Conservation (phyloP, 2,888 invertebrate species). For the Andrena fulva region DNA sequence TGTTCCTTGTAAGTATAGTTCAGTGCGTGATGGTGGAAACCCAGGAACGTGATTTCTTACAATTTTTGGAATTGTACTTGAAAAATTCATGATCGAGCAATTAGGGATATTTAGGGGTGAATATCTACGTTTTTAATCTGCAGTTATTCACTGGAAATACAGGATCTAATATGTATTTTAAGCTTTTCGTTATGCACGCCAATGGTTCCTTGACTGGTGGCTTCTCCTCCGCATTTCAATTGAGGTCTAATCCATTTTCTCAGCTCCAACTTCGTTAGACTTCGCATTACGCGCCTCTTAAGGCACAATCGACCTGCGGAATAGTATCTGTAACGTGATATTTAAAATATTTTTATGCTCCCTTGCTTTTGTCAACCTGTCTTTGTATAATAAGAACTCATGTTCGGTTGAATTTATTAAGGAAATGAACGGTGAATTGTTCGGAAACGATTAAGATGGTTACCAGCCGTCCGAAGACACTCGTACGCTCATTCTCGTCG, state of each 20-base stretch:
- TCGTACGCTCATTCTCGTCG: background rate
- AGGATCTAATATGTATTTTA: no score
- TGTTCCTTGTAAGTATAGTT: no score
- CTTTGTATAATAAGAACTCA: background rate
- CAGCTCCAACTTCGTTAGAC: constrained; percentile 3
- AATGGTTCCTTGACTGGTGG: background rate
- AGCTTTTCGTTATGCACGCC: no score
- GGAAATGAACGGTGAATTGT: background rate
- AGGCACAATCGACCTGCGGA: no score
- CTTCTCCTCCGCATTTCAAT: background rate
- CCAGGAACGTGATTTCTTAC: no score
- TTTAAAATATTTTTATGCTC: background rate
- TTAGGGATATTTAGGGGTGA: no score
- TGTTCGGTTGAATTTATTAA: background rate
- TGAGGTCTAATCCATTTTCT: background rate
- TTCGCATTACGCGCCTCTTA: background rate
- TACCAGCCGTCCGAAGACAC: background rate
- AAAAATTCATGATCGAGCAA: no score
- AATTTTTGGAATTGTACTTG: no score
- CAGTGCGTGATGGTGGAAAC: no score
- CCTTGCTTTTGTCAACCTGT: background rate
- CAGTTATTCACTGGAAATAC: no score
- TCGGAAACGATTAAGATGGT: background rate
- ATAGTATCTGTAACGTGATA: background rate
- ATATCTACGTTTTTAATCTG: no score